These are phyloP conservation scores for Oryzias javanicus DNA, from an alignment of 2,113 vertebrate species.

Conservation along the genomic window DNA sequence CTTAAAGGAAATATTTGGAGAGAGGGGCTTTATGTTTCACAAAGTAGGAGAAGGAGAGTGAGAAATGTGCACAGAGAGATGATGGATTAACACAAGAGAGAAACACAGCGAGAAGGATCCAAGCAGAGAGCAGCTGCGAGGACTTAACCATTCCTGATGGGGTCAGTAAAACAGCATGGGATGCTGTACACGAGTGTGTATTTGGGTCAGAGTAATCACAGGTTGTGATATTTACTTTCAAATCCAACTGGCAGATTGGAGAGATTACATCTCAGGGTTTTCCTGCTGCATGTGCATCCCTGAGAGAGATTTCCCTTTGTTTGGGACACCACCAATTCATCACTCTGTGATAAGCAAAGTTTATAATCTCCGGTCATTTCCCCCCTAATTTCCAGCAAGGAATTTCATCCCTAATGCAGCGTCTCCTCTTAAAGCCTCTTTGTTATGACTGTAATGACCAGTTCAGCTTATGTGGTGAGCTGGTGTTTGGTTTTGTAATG, in stretches of 20 bases:
- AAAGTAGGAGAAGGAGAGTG: conserved; percentile 48
- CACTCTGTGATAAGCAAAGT: conserved; percentile 48
- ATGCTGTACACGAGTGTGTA: conserved; percentile 22
- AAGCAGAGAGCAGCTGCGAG: conserved; percentile 67
- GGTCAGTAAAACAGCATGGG: conserved; percentile 56
- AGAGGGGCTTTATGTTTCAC: conserved; percentile 72
- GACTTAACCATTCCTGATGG: conserved; percentile 59
- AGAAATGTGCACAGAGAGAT: conserved; percentile 61
- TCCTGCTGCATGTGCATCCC: conserved; percentile 3
- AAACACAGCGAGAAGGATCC: conserved; percentile 55
- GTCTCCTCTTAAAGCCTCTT: conserved; percentile 64
- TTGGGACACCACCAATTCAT: conserved; percentile 49
- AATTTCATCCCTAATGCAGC: conserved; percentile 62
- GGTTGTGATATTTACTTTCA: conserved; percentile 24
- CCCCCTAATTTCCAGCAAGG: conserved; percentile 49
- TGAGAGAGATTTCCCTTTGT: conserved; percentile 41
- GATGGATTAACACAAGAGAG: conserved; percentile 67
- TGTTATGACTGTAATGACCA: conserved; percentile 70
- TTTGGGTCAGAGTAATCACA: conserved; percentile 9
- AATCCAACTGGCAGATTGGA: conserved; percentile 16
- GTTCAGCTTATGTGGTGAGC: conserved; percentile 58
- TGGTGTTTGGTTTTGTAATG: conserved; percentile 70
- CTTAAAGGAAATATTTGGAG: conserved; percentile 82
- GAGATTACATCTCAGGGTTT: conserved; percentile 30
- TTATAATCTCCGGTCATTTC: conserved; percentile 57